Percentiles rank a stretch among this genome's conserved stretches.
Conservation (phyloP, 2,113 vertebrate species). For the Rhinopomastus cyanomelas region DNA sequence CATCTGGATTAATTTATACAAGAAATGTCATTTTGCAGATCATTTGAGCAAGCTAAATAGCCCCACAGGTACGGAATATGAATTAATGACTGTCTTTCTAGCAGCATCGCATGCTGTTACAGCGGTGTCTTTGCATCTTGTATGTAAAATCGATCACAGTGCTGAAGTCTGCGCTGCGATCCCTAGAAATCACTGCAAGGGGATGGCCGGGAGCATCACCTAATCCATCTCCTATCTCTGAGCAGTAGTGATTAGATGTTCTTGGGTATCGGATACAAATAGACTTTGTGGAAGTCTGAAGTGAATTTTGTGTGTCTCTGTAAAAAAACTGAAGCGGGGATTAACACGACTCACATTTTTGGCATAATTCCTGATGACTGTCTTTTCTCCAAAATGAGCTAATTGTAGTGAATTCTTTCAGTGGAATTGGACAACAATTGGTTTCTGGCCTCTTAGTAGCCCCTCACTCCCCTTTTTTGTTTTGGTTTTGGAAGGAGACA, state of each 20-base stretch:
- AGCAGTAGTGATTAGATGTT: background rate
- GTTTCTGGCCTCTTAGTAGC: background rate
- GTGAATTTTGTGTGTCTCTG: background rate
- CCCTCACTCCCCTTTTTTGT: too few relatives aligned
- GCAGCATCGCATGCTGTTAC: background rate
- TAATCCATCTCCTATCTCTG: background rate
- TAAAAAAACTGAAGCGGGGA: background rate
- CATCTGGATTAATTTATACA: background rate
- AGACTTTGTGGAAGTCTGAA: background rate
- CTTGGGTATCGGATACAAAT: background rate
- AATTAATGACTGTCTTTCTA: background rate
- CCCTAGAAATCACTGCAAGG: background rate
- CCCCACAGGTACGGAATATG: background rate
- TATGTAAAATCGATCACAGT: accelerated
- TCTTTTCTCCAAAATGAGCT: background rate
- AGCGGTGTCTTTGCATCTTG: background rate
- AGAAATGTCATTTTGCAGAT: background rate
- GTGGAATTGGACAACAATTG: background rate
- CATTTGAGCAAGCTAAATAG: background rate
- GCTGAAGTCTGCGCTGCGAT: background rate
- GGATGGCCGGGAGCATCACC: background rate
- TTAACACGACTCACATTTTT: background rate
- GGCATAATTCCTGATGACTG: background rate
- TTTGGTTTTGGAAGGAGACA: background rate
- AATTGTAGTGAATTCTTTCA: background rate